These are phyloP conservation scores for Alsophila aescularia DNA, from an alignment of 2,888 invertebrate genomes.

Conservation along the genomic window DNA sequence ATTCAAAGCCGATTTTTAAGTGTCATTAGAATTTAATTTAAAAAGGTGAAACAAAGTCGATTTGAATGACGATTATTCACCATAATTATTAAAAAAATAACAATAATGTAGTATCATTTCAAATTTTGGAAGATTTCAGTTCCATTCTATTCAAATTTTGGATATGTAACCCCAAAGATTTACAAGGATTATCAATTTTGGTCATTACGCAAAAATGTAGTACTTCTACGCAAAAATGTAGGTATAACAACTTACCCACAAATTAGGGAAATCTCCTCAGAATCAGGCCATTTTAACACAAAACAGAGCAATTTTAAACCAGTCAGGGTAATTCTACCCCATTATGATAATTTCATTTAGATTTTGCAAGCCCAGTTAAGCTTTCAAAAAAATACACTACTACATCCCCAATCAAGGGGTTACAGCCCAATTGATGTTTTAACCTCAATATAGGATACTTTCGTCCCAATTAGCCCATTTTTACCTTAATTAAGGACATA, in stretches of 20 bases:
- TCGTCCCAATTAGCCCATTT: neutral
- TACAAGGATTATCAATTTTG: neutral
- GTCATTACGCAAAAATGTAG: neutral
- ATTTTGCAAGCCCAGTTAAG: neutral
- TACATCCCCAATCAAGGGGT: neutral
- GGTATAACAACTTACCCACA: no score
- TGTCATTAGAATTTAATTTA: slow-evolving; percentile 10
- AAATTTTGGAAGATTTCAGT: neutral
- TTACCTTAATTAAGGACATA: neutral
- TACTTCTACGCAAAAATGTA: neutral
- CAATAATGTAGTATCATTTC: neutral
- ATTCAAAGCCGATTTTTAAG: slow-evolving; percentile 19
- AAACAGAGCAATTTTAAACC: neutral
- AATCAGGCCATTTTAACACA: neutral
- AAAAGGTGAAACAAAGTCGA: slow-evolving; percentile 4
- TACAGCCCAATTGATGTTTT: neutral
- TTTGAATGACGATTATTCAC: neutral
- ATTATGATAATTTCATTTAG: neutral
- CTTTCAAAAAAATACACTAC: neutral
- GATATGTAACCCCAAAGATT: neutral
- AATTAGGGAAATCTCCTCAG: neutral
- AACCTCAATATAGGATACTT: neutral
- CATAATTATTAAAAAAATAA: neutral
- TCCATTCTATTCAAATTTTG: neutral
- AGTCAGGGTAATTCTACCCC: neutral